Base-by-base conservation (phyloP, 2,113 vertebrate species). In the Theristicus caerulescens region DNA sequence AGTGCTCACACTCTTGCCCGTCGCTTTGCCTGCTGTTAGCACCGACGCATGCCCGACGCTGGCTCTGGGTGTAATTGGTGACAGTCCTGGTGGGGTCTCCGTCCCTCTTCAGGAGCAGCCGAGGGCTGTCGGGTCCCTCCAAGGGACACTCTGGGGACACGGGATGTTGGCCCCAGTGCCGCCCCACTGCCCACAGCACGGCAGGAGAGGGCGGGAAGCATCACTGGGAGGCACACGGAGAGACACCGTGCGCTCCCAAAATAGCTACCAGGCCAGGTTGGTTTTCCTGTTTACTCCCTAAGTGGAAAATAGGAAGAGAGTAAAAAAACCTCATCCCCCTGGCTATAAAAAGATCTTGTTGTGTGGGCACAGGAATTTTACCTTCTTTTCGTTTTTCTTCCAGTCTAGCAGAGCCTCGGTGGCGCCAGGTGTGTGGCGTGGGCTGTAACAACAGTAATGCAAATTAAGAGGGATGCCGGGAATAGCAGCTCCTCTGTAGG, bases 271-370 rank as follows among this genome's bases (percentile, higher is more conserved):
- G 44, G 38, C 42, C 88, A 95, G 95, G 93, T 85, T 87, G 94
- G 93, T 95, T 97, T 97, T 97, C 96, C 95, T 97, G 96, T 96
- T 97, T 97, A 94, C 70, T 94, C 49, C 76, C 20, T 38, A 69
- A 74, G 82, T 94, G 89, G 84, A 93, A 89, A 95, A 91, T 51
- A 87, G 81, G 65, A 71, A 83, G 36, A 83, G 54, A 95, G 58
- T 66, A 27, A 58, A 88, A 88, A 96, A 97, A 90, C 88, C 90
- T 93, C 90, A 93, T 77, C 29, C 46, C 8, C 5, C 72, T 40
- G 26, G 47, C 70, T 94, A 87, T 91, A 91, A 77, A 94, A 94
- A 95, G 81, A 13, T 46, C 44, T 61, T 29, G 13, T 17, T 82
- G 86, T 82, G 89, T 66, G 74, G 86, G 66, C 73, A 62, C 52